A percentile compares a stretch with the other conserved stretches of the same genome.
These are phyloP conservation scores for Sesia bembeciformis DNA, from an alignment of 2,888 invertebrate species.

Conservation along the genomic window DNA sequence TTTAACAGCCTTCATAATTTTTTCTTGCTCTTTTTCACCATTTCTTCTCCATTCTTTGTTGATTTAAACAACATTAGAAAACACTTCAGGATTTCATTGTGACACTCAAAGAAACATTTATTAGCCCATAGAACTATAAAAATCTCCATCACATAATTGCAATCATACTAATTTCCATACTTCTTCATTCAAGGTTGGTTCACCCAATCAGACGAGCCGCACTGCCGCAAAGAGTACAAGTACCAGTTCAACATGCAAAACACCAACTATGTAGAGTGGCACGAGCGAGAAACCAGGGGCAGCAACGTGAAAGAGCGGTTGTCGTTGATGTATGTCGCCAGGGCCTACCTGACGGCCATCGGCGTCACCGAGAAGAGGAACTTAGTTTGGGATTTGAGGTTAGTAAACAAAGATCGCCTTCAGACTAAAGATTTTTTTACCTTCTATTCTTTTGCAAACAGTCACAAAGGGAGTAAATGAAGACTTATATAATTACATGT, in stretches of 20 bases:
- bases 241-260: slow-evolving; percentile 82
- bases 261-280: slow-evolving; percentile 88
- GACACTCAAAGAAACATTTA: too few relatives aligned
- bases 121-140: background rate
- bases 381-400: slow-evolving; percentile 86
- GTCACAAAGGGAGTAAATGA: too few relatives aligned
- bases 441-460: too few relatives aligned
- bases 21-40: background rate
- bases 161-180: background rate
- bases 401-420: slow-evolving; percentile 4
- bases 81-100: background rate
- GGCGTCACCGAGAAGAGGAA: slow-evolving; percentile 93
- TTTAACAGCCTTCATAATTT: background rate
- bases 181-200: slow-evolving; percentile 80
- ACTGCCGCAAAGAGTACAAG: slow-evolving; percentile 87
- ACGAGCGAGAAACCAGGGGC: slow-evolving; percentile 82
- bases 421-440: too few relatives aligned
- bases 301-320: slow-evolving; percentile 77
- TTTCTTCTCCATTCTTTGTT: background rate
- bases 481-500: too few relatives aligned
- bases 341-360: slow-evolving; percentile 85
- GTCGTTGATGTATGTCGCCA: slow-evolving; percentile 85
- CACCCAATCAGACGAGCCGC: slow-evolving; percentile 85
- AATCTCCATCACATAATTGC: background rate
- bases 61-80: background rate